Evolutionary conservation across 1,140 invertebrate species (phyloP).

Genomic region (Penaeus vannamei): DNA sequence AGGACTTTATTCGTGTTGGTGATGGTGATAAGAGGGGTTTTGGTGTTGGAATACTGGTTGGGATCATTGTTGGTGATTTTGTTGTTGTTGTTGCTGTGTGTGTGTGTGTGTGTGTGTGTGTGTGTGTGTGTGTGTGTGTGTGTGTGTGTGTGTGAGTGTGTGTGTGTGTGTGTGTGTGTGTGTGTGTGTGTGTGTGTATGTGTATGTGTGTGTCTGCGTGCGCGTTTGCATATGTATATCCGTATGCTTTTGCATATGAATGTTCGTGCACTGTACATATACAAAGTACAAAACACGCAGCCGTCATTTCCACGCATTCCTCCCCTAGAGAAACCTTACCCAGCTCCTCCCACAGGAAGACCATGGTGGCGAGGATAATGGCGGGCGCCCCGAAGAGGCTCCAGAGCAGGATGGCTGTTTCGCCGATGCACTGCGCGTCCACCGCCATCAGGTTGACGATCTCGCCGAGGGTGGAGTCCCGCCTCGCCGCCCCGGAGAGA

Average conservation of each 20-base stretch:
- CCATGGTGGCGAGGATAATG: conserved; percentile 88
- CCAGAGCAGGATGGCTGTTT: conserved; percentile 90
- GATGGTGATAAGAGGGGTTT: neutral
- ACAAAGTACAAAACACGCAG: too few relatives aligned
- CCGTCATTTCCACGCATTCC: neutral
- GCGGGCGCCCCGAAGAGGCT: conserved; percentile 97
- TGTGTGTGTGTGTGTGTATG: too few relatives aligned
- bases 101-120: too few relatives aligned
- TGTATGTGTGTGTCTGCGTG: too few relatives aligned
- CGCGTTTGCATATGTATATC: too few relatives aligned
- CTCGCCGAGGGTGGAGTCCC: conserved; percentile 86
- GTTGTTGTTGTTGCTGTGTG: too few relatives aligned
- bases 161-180: too few relatives aligned
- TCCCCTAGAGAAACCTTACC: conserved; percentile 67
- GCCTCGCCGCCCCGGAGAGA: conserved; percentile 70
- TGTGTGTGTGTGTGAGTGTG: too few relatives aligned
- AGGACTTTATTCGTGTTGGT: neutral
- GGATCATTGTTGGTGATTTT: neutral
- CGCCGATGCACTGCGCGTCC: conserved; percentile 87
- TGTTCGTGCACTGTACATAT: too few relatives aligned
- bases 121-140: too few relatives aligned
- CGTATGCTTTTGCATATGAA: too few relatives aligned
- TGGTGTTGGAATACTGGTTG: conserved; percentile 69
- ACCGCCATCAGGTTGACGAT: conserved; percentile 95
- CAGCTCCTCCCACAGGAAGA: conserved; percentile 88